A percentile compares a stretch with the other conserved stretches of the same genome.
phyloP scores from a whole-genome alignment of 2,888 invertebrate genomes.

The Leptinotarsa tumamoca region DNA sequence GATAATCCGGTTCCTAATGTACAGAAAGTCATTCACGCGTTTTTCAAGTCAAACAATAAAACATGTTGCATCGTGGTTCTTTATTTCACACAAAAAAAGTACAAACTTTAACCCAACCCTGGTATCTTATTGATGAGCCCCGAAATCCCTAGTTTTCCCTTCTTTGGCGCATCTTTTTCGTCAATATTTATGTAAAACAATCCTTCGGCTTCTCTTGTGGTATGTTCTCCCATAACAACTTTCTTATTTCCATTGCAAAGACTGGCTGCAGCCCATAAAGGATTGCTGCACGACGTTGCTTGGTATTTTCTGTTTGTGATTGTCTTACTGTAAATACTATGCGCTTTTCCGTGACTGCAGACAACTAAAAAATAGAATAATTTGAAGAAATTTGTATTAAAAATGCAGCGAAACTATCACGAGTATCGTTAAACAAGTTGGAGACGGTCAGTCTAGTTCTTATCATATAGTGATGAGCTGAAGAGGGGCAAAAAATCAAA shows the following conservation, averaged over 20 bases:
- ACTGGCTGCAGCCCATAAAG: constrained; percentile 37
- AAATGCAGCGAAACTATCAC: neutral
- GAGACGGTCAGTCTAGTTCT: too few species aligned
- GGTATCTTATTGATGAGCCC: neutral
- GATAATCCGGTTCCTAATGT: too few species aligned
- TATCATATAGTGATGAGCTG: too few species aligned
- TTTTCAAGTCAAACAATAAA: neutral
- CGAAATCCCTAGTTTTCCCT: neutral
- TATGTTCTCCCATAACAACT: constrained; percentile 49
- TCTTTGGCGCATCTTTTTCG: neutral
- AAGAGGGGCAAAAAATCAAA: too few species aligned
- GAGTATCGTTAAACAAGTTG: too few species aligned
- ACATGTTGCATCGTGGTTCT: neutral
- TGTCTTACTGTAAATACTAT: constrained; percentile 47
- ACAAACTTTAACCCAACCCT: neutral
- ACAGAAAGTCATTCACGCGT: too few species aligned
- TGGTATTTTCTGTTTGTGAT: constrained; percentile 44
- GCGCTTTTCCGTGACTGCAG: constrained; percentile 50
- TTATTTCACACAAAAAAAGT: neutral
- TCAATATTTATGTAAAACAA: constrained; percentile 39
- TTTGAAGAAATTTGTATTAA: neutral
- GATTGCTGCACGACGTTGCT: constrained; percentile 46
- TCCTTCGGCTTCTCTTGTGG: constrained; percentile 38
- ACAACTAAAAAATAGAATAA: constrained; percentile 43
- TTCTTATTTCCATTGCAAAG: constrained; percentile 46